phyloP scores from a whole-genome alignment of 2,797 vertebrate genomes.

The Catamblyrhynchus diadema region DNA sequence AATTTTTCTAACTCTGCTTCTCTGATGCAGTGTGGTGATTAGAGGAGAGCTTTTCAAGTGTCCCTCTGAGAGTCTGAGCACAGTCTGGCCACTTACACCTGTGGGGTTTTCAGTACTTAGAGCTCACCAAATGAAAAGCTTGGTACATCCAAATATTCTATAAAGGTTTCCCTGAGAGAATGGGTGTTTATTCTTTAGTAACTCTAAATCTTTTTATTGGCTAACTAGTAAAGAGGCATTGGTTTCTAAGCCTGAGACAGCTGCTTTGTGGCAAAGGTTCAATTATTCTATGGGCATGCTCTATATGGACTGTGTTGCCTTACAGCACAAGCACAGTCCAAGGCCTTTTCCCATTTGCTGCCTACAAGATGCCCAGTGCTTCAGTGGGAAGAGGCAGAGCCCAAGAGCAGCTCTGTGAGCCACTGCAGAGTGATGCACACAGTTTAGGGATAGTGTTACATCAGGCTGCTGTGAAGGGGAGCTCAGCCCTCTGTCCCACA shows the following conservation, averaged over 20 bases:
- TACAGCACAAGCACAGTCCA: not conserved
- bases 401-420: not conserved
- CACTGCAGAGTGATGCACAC: rapidly evolving
- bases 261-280: not conserved
- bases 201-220: not conserved
- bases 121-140: not conserved
- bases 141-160: not conserved
- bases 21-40: not conserved
- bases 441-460: not conserved
- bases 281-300: not conserved
- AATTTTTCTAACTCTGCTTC: not conserved
- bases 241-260: not conserved
- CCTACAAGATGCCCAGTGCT: not conserved
- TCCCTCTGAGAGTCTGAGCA: not conserved
- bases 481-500: not conserved
- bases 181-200: not conserved
- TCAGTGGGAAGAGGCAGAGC: not conserved
- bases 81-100: not conserved
- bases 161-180: not conserved
- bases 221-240: not conserved
- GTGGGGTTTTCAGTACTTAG: not conserved
- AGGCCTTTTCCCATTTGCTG: not conserved
- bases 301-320: not conserved
- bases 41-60: not conserved
- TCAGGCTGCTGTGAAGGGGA: not conserved